A percentile compares a stretch with the other conserved stretches of the same genome.
Evolutionary conservation across 2,888 invertebrate species (phyloP).

Genomic region (Monopis laevigella): DNA sequence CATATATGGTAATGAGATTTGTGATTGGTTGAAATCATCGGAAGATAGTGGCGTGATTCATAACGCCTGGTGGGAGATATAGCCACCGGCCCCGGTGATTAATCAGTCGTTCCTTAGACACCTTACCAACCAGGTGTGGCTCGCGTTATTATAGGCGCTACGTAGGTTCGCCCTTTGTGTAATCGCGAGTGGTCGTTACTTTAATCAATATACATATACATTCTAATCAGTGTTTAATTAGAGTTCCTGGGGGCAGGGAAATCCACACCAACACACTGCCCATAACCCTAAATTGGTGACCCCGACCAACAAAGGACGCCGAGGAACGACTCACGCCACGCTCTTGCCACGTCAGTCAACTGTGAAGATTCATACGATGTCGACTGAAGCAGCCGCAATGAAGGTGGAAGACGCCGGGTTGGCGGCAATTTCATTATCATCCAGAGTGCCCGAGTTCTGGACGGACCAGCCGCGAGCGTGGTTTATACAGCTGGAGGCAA

Average conservation of each 20-base stretch:
- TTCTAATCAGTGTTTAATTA: neutral
- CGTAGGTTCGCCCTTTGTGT: neutral
- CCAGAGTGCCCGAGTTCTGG: constrained; percentile 24
- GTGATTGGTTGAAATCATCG: too few species aligned
- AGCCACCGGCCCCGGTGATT: neutral
- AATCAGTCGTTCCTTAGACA: neutral
- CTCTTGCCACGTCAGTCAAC: too few species aligned
- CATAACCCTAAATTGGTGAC: neutral
- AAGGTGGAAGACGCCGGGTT: constrained; percentile 5
- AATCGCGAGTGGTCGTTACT: neutral
- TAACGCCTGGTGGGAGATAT: neutral
- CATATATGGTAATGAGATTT: too few species aligned
- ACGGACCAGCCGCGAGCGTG: constrained; percentile 20
- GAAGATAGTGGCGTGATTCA: too few species aligned
- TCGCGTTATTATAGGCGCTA: neutral
- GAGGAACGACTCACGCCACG: neutral
- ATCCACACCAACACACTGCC: neutral
- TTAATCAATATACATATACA: neutral
- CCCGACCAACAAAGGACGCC: neutral
- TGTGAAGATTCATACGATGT: too few species aligned
- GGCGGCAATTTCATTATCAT: constrained; percentile 15
- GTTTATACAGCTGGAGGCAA: constrained; percentile 20
- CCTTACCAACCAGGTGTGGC: neutral
- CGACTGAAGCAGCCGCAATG: too few species aligned
- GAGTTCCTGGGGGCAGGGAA: neutral